phyloP scores from a whole-genome alignment of 2,888 invertebrate genomes.

The Epinotia brunnichana region DNA sequence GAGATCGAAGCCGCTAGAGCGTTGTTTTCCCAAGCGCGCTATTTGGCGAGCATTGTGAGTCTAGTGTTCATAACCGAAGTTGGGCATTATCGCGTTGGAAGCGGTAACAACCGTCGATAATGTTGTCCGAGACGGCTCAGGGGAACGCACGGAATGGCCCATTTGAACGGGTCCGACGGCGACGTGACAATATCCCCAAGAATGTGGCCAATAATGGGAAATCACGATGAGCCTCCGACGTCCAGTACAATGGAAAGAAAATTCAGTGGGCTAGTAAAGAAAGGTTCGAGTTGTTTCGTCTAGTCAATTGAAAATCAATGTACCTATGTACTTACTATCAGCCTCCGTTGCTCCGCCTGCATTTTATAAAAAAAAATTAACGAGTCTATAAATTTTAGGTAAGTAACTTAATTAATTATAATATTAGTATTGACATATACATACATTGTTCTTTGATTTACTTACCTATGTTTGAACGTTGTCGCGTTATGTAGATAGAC shows the following conservation, averaged over 20 bases:
- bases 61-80: slow-evolving; percentile 51
- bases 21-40: slow-evolving; percentile 11
- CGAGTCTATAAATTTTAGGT: too few species aligned
- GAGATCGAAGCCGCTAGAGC: background rate
- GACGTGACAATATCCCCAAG: slow-evolving; percentile 62
- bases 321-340: too few species aligned
- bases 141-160: slow-evolving; percentile 57
- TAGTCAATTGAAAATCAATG: background rate
- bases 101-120: slow-evolving; percentile 60
- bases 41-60: slow-evolving; percentile 36
- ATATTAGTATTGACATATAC: too few species aligned
- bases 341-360: background rate
- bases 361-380: background rate
- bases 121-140: slow-evolving; percentile 52
- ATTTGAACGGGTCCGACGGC: slow-evolving; percentile 53
- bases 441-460: too few species aligned
- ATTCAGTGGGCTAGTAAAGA: slow-evolving; percentile 25
- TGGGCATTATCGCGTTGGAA: slow-evolving; percentile 51
- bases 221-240: slow-evolving; percentile 48
- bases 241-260: slow-evolving; percentile 22
- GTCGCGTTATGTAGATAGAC: too few species aligned
- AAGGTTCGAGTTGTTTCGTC: slow-evolving; percentile 5
- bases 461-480: too few species aligned
- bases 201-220: slow-evolving; percentile 56
- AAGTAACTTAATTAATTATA: too few species aligned